phyloP scores from a whole-genome alignment of 2,797 vertebrate genomes.

The Danio aesculapii region DNA sequence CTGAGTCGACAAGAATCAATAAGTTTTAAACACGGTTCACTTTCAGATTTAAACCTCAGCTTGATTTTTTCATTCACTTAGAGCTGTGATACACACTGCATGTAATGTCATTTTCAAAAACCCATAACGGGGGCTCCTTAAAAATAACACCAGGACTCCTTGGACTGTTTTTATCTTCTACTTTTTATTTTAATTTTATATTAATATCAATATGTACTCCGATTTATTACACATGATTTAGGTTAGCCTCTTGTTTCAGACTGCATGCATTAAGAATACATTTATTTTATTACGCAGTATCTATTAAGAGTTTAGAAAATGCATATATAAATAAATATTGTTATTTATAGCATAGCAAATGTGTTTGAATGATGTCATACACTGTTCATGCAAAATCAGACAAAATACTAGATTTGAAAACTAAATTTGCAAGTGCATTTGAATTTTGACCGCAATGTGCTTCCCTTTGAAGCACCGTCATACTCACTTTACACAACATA shows the following conservation, averaged over 20 bases:
- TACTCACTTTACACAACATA: background rate
- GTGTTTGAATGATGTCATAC: slow-evolving; percentile 1
- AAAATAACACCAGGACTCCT: too few relatives aligned
- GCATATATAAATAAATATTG: background rate
- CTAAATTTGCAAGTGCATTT: slow-evolving; percentile 20
- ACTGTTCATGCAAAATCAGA: slow-evolving; percentile 17
- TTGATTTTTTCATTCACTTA: too few relatives aligned
- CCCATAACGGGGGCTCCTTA: too few relatives aligned
- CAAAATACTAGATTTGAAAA: background rate
- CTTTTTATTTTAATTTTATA: too few relatives aligned
- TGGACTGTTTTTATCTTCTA: too few relatives aligned
- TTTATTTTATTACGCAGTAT: background rate
- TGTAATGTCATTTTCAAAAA: too few relatives aligned
- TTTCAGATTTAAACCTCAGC: too few relatives aligned
- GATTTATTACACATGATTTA: too few relatives aligned
- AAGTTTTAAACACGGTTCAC: too few relatives aligned
- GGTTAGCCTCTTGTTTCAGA: background rate
- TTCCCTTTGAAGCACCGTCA: background rate
- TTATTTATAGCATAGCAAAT: background rate
- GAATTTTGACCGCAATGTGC: slow-evolving; percentile 12
- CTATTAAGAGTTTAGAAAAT: background rate
- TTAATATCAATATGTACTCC: too few relatives aligned
- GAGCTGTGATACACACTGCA: too few relatives aligned
- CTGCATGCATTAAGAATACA: background rate
- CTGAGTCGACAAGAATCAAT: too few relatives aligned